Base-by-base conservation (phyloP, 2,888 invertebrate species). In the Chorisops tibialis region DNA sequence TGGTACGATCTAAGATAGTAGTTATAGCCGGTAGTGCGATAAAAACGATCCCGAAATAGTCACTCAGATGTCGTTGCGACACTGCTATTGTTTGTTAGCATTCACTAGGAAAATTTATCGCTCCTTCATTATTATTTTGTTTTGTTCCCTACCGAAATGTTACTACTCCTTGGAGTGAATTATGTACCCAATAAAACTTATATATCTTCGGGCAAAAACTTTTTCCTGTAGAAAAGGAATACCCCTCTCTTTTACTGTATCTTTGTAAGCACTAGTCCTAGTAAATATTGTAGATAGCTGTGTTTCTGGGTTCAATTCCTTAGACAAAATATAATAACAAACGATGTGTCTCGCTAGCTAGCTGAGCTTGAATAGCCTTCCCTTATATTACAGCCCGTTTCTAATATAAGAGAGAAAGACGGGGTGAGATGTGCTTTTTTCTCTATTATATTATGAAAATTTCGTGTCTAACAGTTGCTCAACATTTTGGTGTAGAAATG, bases 101-200 rank as follows among this genome's bases (percentile, higher is more conserved):
- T 52, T 22, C 47, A 18, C 21, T n/a, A 38, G 1, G 39, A 39
- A 52, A 52, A 52, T 52, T 52, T 35, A 52, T 52, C 52, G 52
- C 38, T 21, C 39, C 16, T 37, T 56, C 21, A 45, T 56, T 56
- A 43, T 56, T 43, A 39, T 45, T 21, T 41, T 60, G 48, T 60
- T 60, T 60, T 50, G 50, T 50, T 50, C 39, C 38, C 30, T 19
- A 22, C 48, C 16, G 37, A 35, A 60, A 60, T 50, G 60, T 50
- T 60, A 41, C 47, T 2, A 30, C 11, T 43, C 24, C 43, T 48
- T 16, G 30, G 59, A 64, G 52, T 59, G 61, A 64, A 64, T 64
- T 62, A 64, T 64, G 61, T 62, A 59, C 59, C 61, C 45, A 64
- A 64, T 64, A 64, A 64, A 64, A 61, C 64, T 62, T 61, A 50